phyloP scores from a whole-genome alignment of 2,888 invertebrate genomes.

The Hypomecis punctinalis region DNA sequence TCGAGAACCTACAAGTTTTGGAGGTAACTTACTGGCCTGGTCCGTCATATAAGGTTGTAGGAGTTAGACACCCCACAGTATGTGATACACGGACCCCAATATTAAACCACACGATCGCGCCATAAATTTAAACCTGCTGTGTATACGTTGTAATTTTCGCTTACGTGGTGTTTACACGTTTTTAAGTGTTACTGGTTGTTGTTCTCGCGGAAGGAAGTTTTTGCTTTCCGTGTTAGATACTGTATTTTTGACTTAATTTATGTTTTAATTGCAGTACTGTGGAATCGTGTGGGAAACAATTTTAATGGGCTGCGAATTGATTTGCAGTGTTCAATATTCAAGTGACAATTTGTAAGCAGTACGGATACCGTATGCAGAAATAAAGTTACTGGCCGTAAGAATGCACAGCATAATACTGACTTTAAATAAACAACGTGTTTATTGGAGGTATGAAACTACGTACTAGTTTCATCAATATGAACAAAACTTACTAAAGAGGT shows the following conservation, averaged over 20 bases:
- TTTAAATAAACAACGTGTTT: no score
- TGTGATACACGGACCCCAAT: conserved; percentile 79
- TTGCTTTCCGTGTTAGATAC: conserved; percentile 24
- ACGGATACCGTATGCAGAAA: no score
- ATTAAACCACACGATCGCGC: conserved; percentile 79
- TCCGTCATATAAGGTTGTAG: conserved; percentile 50
- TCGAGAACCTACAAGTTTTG: neutral
- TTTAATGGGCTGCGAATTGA: neutral
- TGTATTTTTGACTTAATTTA: conserved; percentile 10
- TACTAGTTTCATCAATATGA: no score
- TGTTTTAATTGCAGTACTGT: conserved; percentile 21
- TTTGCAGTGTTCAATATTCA: neutral
- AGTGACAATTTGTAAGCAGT: neutral
- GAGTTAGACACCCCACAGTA: conserved; percentile 67
- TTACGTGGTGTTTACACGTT: conserved; percentile 68
- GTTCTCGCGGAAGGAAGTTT: conserved; percentile 38
- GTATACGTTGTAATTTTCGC: conserved; percentile 70
- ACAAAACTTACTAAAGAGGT: no score
- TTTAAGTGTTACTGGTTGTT: conserved; percentile 55
- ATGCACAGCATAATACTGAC: no score
- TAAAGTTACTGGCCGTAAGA: no score
- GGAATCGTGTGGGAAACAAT: neutral
- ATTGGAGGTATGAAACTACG: no score
- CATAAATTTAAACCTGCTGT: conserved; percentile 73
- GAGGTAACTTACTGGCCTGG: conserved; percentile 2